Evolutionary conservation across 2,113 vertebrate species (phyloP), one percentile per base, ranked within the genome.

Genomic region (Sceloporus undulatus): DNA sequence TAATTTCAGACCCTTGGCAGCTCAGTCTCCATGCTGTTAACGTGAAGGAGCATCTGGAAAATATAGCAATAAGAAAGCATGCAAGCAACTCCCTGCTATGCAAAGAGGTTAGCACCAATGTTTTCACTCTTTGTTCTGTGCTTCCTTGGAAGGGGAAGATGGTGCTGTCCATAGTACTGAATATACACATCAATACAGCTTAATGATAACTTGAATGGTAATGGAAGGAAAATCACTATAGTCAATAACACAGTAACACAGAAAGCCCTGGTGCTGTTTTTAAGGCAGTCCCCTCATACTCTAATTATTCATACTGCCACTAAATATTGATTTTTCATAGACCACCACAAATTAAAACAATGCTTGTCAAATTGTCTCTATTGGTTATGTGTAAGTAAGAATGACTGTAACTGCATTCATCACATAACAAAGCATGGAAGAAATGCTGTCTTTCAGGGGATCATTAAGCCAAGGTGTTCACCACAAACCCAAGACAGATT

Each of bases 91-190:
- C 27, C 9, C 68, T 71, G 27, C 68, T 83, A 7, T 83, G 48
- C 52, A 84, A 38, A 78, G 18, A 18, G 56, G 1, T 3, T 40
- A 38, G 27, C 62, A 29, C 62, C 27, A 52, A 0, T 65, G 21
- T 29, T 77, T 76, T 21, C 11, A 34, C n/a, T 52, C 9, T 3
- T 10, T 75, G n/a, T 66, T 68, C 16, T 54, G n/a, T 52, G 19
- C n/a, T 29, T 16, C 5, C 66, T 77, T 18, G 13, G 1, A 27
- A 38, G 54, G 21, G 16, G 76, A 52, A 8, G 23, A 1, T 82
- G 14, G 62, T 86, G 79, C 92, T 90, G 88, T 97, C 96, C 96
- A 48, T 78, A 95, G 96, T 96, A 59, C 96, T 96, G 96, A 95
- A 79, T 80, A 71, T 86, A 7, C 27, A 1, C 76, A 0, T 80